Conservation (phyloP, 2,113 vertebrate species). For the Prietella phreatophila region DNA sequence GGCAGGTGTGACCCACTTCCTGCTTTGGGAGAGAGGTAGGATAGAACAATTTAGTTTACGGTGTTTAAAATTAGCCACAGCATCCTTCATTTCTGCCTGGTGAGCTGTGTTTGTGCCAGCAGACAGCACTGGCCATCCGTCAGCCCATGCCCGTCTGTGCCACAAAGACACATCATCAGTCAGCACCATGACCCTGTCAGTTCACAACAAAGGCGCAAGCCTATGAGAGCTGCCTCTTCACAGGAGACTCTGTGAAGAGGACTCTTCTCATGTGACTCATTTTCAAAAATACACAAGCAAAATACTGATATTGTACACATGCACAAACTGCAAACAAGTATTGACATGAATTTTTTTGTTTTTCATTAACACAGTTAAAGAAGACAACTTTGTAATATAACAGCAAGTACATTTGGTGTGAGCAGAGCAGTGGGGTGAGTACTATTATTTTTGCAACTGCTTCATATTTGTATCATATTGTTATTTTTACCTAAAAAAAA, state of each 20-base stretch:
- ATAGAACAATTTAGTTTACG: slow-evolving; percentile 66
- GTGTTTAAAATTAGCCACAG: slow-evolving; percentile 73
- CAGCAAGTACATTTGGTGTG: neutral
- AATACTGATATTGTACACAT: neutral
- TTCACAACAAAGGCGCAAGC: slow-evolving; percentile 50
- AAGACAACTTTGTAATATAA: neutral
- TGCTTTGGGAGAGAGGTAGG: slow-evolving; percentile 53
- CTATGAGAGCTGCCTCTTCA: slow-evolving; percentile 47
- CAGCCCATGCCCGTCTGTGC: slow-evolving; percentile 59
- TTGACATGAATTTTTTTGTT: neutral
- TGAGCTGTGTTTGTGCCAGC: slow-evolving; percentile 63
- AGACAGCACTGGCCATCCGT: slow-evolving; percentile 63
- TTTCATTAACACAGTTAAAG: neutral
- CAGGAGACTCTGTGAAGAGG: no score
- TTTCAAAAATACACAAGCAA: slow-evolving; percentile 38
- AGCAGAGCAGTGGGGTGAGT: neutral
- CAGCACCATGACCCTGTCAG: slow-evolving; percentile 59
- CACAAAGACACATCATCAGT: slow-evolving; percentile 64
- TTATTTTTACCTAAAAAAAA: neutral
- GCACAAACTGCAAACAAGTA: neutral
- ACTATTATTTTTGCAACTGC: neutral
- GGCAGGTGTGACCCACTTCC: slow-evolving; percentile 67
- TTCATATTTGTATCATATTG: neutral
- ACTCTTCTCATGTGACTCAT: slow-evolving; percentile 33
- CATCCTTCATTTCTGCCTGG: slow-evolving; percentile 70